Evolutionary conservation across 92 coral and sea anemone genomes (phyloP).

Genomic region (Hydrozoanthus gracilis): DNA sequence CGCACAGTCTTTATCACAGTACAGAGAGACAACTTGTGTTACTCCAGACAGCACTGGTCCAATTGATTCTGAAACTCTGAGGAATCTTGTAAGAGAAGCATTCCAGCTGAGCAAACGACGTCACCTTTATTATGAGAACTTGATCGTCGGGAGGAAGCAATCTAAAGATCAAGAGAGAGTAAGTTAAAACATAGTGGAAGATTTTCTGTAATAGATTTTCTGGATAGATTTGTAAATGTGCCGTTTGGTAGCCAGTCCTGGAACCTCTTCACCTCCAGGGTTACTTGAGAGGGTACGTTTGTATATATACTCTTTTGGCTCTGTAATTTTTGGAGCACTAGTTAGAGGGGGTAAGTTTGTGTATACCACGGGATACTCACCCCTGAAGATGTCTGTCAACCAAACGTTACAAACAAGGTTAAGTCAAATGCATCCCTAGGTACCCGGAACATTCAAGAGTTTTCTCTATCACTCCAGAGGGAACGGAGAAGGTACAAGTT

Average conservation of each 20-base stretch:
- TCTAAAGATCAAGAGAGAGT: slow-evolving; percentile 63
- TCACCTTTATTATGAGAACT: slow-evolving; percentile 51
- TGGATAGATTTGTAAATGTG: not conserved
- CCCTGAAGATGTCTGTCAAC: no score
- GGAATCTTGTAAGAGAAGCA: slow-evolving; percentile 75
- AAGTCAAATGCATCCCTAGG: no score
- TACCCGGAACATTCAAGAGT: no score
- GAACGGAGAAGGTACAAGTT: no score
- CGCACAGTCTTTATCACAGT: not conserved
- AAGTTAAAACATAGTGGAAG: not conserved
- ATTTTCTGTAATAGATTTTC: no score
- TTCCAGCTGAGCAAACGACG: slow-evolving; percentile 66
- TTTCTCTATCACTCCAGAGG: no score
- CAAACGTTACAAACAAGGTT: no score
- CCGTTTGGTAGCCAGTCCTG: no score
- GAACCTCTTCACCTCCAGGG: no score
- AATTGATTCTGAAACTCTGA: slow-evolving; percentile 62
- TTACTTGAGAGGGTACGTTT: no score
- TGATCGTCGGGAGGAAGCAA: slow-evolving; percentile 14
- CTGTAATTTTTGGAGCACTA: no score
- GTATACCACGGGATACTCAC: not conserved
- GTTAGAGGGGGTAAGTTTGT: not conserved
- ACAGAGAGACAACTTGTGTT: slow-evolving; percentile 44
- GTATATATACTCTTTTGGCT: no score
- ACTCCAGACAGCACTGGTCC: slow-evolving; percentile 73